Evolutionary conservation across 2,797 vertebrate genomes (phyloP), one percentile per base, ranked within the genome.

Genomic region (Semotilus atromaculatus): DNA sequence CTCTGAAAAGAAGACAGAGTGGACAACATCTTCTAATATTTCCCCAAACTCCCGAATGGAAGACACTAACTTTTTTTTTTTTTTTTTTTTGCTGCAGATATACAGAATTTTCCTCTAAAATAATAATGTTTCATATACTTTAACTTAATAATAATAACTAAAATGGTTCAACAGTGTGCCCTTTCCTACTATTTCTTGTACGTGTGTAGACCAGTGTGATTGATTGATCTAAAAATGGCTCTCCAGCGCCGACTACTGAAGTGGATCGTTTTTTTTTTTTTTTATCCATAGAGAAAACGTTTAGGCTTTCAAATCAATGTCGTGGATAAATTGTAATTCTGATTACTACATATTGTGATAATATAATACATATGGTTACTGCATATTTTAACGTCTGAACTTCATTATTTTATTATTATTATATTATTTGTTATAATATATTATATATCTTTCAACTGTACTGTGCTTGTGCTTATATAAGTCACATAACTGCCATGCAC

Each of bases 1-100:
- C 91, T 85, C 85, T 95, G 94, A 80, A 96, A 95, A 18, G 93
- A 94, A 73, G 93, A 93, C 34, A 89, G 88, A 48, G 93, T 83
- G 88, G 95, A 93, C 94, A 95, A 92, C 87, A 74, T 92, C 31
- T 21, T 40, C 31, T n/a, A 62, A 21, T 72, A 6, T 36, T 29
- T 51, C 7, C 16, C 36, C 26, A 62, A 70, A 26, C 31, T 70
- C 10, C 11, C 40, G 11, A 29, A 74, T 55, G 19, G 34, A 60
- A 76, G 66, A 2, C 7, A 6, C 19, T 34, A 18, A 72, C n/a
- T 21, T 43, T 13, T 43, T 45, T 45, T 14, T 45, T 11, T 4
- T 4, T 43, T 43, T 1, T 23, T 40, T 36, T 13, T 66, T 6
- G n/a, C 1, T 9, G 6, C 7, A 80, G 68, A 60, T 16, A 40